Evolutionary conservation across 1,140 invertebrate species (phyloP).

Genomic region (Drosophila varians): DNA sequence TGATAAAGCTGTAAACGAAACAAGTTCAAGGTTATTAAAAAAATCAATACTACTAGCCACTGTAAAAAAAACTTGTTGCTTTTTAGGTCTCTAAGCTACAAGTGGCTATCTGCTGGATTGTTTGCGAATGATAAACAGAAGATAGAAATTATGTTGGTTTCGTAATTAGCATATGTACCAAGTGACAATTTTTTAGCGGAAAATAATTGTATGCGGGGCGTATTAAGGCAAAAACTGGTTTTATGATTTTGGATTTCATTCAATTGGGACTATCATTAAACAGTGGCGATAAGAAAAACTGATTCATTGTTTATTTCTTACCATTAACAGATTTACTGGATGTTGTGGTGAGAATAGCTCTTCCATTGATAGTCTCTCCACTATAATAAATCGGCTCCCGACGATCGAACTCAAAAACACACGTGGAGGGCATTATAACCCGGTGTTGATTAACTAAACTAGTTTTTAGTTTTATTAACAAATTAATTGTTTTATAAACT

Average conservation of each 20-base stretch:
- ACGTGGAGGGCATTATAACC: slow-evolving; percentile 54
- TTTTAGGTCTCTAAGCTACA: not conserved
- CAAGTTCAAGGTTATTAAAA: not conserved
- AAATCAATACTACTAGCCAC: not conserved
- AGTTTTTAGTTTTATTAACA: not conserved
- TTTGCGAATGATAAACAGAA: not conserved
- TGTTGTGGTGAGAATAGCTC: slow-evolving; percentile 45
- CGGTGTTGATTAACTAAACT: not conserved
- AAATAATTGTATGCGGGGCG: not conserved
- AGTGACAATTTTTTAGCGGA: too few species aligned
- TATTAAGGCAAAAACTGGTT: not conserved
- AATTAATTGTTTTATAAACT: not conserved
- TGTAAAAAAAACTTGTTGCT: slow-evolving; percentile 34
- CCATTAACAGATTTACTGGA: slow-evolving; percentile 60
- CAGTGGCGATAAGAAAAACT: not conserved
- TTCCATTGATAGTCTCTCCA: slow-evolving; percentile 68
- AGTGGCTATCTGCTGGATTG: not conserved
- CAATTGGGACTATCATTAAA: not conserved
- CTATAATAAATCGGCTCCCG: slow-evolving; percentile 65
- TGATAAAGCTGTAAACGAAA: not conserved
- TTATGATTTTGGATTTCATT: not conserved
- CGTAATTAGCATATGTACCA: not conserved
- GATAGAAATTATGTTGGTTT: not conserved
- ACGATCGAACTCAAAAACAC: slow-evolving; percentile 63
- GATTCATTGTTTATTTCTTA: slow-evolving; percentile 12